Conservation (phyloP, 2,888 invertebrate species). For the Microchrysa polita region DNA sequence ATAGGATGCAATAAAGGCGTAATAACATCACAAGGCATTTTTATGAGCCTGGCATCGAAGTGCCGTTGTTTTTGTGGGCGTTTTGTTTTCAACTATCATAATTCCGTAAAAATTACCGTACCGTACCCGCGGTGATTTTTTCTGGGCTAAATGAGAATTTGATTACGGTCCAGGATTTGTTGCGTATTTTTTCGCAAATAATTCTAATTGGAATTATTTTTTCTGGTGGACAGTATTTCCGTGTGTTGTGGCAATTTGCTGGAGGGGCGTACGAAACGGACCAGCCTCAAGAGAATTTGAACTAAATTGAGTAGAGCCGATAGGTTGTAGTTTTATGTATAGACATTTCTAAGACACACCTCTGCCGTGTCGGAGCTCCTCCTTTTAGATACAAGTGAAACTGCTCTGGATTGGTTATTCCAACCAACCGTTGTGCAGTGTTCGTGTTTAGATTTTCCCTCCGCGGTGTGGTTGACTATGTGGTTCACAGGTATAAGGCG, state of each 20-base stretch:
- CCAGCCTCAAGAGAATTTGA: not conserved
- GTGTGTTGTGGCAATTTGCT: too few relatives aligned
- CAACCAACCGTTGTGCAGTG: constrained; percentile 16
- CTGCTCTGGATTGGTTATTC: constrained; percentile 45
- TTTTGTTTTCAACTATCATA: constrained; percentile 29
- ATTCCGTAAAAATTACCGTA: not conserved
- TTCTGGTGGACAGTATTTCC: too few relatives aligned
- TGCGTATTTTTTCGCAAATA: not conserved
- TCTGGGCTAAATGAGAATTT: not conserved
- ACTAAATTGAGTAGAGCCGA: constrained; percentile 33
- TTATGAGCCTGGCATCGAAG: not conserved
- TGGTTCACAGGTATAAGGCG: not conserved
- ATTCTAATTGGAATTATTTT: constrained; percentile 5
- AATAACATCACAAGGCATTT: not conserved
- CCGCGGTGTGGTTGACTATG: not conserved
- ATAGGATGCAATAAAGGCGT: not conserved
- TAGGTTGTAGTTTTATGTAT: constrained; percentile 39
- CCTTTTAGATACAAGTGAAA: constrained; percentile 38
- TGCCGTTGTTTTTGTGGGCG: constrained; percentile 23
- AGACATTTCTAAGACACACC: constrained; percentile 34
- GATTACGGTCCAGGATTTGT: not conserved
- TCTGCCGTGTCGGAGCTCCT: constrained; percentile 28
- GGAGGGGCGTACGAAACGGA: not conserved
- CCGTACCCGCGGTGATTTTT: too few relatives aligned
- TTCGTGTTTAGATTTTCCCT: constrained; percentile 37